Percentiles rank a stretch among this genome's conserved stretches.
phyloP scores from a whole-genome alignment of 2,888 invertebrate species.

The Bursaphelenchus okinawaensis region DNA sequence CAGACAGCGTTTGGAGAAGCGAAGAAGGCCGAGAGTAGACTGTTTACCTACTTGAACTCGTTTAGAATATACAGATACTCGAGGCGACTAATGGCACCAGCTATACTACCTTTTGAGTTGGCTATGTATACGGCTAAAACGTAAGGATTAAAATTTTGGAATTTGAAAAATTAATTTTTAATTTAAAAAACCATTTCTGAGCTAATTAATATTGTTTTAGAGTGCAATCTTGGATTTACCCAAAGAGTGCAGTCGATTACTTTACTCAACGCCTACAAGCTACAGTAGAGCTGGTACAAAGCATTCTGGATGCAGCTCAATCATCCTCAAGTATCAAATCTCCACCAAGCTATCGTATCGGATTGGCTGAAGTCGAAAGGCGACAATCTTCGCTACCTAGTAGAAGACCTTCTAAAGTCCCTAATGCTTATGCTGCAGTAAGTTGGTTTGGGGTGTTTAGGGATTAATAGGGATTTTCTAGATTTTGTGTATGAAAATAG shows the following conservation, averaged over 20 bases:
- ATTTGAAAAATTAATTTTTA: too few species aligned
- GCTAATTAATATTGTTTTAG: not conserved
- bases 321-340: not conserved
- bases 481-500: too few species aligned
- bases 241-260: constrained; percentile 3
- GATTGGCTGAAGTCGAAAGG: not conserved
- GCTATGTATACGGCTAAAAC: constrained; percentile 8
- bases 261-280: constrained; percentile 10
- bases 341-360: not conserved
- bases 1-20: constrained; percentile 44
- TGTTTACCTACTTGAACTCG: constrained; percentile 39
- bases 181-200: too few species aligned
- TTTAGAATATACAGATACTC: constrained; percentile 42
- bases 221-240: constrained; percentile 1
- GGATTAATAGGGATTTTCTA: not conserved
- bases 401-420: not conserved
- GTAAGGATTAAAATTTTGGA: not conserved
- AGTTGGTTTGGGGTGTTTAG: not conserved
- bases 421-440: not conserved
- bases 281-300: constrained; percentile 7
- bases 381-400: not conserved
- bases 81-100: constrained; percentile 24
- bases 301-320: constrained; percentile 14
- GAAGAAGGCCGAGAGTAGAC: constrained; percentile 32
- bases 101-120: constrained; percentile 34